These are phyloP conservation scores for Oscheius sp. DNA, from an alignment of 2,888 invertebrate genomes.

Conservation along the genomic window DNA sequence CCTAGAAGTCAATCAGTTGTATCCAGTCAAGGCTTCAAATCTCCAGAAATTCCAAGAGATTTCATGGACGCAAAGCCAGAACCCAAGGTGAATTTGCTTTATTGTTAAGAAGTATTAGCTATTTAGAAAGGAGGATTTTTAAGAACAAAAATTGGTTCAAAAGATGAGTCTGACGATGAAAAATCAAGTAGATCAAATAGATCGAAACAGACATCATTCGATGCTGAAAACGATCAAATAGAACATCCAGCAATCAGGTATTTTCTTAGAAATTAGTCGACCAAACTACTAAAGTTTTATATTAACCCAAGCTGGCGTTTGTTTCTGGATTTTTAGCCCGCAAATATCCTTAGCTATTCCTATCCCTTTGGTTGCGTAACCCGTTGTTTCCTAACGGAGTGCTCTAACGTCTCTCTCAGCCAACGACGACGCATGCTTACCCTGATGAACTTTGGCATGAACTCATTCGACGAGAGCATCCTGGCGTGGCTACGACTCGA, in stretches of 20 bases:
- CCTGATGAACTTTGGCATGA: constrained; percentile 67
- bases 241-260: constrained; percentile 52
- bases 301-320: not conserved
- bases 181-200: constrained; percentile 27
- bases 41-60: constrained; percentile 66
- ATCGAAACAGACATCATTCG: constrained; percentile 48
- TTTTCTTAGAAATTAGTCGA: not conserved
- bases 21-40: constrained; percentile 40
- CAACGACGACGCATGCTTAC: constrained; percentile 68
- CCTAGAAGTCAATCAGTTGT: constrained; percentile 52
- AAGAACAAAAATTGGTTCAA: constrained; percentile 42
- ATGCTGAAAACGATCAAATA: constrained; percentile 40
- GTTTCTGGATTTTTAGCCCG: too few species aligned
- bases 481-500: constrained; percentile 65
- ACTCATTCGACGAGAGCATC: constrained; percentile 65
- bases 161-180: constrained; percentile 53
- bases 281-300: not conserved
- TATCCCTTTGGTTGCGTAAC: constrained; percentile 33
- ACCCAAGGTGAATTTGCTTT: constrained; percentile 26
- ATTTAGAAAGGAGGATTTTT: constrained; percentile 42
- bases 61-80: constrained; percentile 55
- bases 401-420: constrained; percentile 43
- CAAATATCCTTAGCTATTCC: constrained; percentile 9
- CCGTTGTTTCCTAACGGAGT: constrained; percentile 34
- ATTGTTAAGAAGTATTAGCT: not conserved